Percentiles rank a stretch among this genome's conserved stretches.
Conservation (phyloP, 1,140 invertebrate species). For the Dreissena rostriformis region DNA sequence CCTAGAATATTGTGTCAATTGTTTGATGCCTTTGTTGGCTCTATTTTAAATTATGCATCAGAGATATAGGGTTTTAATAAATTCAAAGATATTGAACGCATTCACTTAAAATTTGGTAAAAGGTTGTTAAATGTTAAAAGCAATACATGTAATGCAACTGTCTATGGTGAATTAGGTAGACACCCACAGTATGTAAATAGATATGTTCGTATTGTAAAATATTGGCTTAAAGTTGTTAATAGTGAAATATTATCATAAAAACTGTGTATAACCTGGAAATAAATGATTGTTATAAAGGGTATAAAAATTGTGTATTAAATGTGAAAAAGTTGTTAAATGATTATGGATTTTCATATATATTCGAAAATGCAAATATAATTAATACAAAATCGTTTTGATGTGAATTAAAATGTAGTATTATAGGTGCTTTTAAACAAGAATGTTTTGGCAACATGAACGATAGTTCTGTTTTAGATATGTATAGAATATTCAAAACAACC, state of each 20-base stretch:
- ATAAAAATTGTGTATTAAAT: constrained; percentile 21
- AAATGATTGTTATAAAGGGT: constrained; percentile 5
- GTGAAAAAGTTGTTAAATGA: constrained; percentile 18
- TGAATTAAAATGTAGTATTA: constrained; percentile 1
- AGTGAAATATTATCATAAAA: constrained; percentile 34
- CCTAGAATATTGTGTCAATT: constrained; percentile 16
- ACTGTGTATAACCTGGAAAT: constrained; percentile 5
- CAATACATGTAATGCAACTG: constrained; percentile 24
- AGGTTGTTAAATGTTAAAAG: constrained; percentile 18
- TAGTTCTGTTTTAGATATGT: constrained; percentile 16
- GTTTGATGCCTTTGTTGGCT: constrained; percentile 28
- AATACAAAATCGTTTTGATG: neutral
- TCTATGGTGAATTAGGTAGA: constrained; percentile 26
- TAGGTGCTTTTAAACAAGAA: constrained; percentile 35
- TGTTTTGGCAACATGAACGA: neutral
- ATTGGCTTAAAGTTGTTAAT: constrained; percentile 3
- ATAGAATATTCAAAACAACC: constrained; percentile 6
- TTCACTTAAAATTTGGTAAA: constrained; percentile 31
- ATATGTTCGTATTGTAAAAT: constrained; percentile 24
- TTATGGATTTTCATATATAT: constrained; percentile 30
- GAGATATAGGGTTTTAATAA: constrained; percentile 20
- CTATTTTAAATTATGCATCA: constrained; percentile 35
- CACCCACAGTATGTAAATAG: constrained; percentile 12
- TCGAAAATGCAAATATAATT: neutral
- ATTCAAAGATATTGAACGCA: neutral